Evolutionary conservation across 2,888 invertebrate genomes (phyloP).

Genomic region (Phengaris arion): DNA sequence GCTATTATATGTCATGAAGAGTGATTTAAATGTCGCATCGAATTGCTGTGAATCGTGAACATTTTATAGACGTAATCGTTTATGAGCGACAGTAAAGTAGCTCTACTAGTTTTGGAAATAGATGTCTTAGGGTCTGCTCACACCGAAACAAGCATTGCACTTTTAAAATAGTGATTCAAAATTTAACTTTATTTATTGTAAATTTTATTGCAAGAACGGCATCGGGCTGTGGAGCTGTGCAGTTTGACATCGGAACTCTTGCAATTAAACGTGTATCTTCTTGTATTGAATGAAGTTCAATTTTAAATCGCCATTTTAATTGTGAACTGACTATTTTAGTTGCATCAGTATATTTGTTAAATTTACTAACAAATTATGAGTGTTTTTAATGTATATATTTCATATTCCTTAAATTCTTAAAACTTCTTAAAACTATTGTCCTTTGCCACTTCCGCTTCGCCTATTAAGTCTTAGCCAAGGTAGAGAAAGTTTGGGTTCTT

Average conservation of each 20-base stretch:
- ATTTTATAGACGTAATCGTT: neutral
- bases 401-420: neutral
- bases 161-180: no score
- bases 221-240: no score
- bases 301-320: no score
- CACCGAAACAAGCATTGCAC: no score
- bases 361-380: neutral
- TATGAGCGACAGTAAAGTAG: neutral
- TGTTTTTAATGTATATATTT: neutral
- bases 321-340: neutral
- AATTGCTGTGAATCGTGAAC: neutral
- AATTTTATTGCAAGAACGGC: no score
- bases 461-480: neutral
- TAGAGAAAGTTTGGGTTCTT: neutral
- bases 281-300: no score
- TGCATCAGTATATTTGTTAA: neutral
- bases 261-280: no score
- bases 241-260: no score
- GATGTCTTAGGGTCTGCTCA: no score
- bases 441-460: neutral
- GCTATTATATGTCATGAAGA: neutral
- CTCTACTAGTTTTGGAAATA: neutral
- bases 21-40: neutral
- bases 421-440: neutral
- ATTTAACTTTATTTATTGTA: no score